These are phyloP conservation scores for Myxocyprinus asiaticus DNA, from an alignment of 2,113 vertebrate genomes.

Conservation along the genomic window DNA sequence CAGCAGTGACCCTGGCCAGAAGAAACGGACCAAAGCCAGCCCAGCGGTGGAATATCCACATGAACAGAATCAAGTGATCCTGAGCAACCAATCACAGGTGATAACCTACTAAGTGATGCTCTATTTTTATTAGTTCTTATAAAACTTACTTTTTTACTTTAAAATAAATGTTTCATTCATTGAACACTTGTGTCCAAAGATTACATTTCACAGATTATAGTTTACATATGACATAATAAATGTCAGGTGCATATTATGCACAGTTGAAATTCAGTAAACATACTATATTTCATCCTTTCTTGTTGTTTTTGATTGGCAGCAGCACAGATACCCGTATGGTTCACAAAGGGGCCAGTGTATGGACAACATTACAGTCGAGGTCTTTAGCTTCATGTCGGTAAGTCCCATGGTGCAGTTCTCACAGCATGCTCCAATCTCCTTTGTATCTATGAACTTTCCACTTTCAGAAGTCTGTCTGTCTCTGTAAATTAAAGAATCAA, in stretches of 20 bases:
- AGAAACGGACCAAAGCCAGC: conserved; percentile 80
- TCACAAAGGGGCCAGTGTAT: conserved; percentile 62
- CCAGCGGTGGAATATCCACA: conserved; percentile 73
- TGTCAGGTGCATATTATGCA: no score
- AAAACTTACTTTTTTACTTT: no score
- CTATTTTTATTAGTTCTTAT: no score
- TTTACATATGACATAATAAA: no score
- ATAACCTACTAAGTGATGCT: conserved; percentile 41
- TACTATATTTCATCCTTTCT: no score
- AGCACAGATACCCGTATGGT: conserved; percentile 64
- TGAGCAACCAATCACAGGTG: conserved; percentile 83
- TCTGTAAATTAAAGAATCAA: conserved; percentile 31
- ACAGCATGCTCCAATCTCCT: conserved; percentile 5
- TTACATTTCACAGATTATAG: no score
- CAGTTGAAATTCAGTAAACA: no score
- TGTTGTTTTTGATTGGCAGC: conserved; percentile 55
- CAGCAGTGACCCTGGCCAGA: conserved; percentile 72
- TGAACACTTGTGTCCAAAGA: no score
- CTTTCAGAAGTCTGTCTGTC: conserved; percentile 18
- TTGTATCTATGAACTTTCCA: conserved; percentile 34
- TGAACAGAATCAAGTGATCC: conserved; percentile 77
- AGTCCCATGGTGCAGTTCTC: conserved; percentile 52
- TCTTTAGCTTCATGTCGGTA: conserved; percentile 67
- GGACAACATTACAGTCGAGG: conserved; percentile 62
- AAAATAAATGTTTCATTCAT: no score